Evolutionary conservation across 2,888 invertebrate species (phyloP).

Genomic region (Melieria omissa): DNA sequence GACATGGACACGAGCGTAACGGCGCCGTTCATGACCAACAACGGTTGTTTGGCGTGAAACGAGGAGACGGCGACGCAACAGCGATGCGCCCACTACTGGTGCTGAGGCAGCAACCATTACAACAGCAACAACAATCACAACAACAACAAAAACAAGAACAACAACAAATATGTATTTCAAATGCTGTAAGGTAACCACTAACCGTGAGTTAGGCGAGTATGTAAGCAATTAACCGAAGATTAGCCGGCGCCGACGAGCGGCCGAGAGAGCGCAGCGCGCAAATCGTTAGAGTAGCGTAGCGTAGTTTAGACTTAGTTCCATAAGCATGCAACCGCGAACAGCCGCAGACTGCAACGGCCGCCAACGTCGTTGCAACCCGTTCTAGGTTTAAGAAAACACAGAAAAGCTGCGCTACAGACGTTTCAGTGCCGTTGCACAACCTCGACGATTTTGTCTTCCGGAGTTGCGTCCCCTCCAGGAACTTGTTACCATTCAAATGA

Average conservation of each 20-base stretch:
- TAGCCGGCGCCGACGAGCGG: no score
- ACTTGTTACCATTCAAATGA: background rate
- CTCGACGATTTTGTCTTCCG: no score
- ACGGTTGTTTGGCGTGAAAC: constrained; percentile 61
- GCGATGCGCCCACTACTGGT: background rate
- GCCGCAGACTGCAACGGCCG: background rate
- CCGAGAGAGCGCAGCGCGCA: no score
- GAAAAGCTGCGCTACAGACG: no score
- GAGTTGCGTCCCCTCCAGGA: no score
- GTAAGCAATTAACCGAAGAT: no score
- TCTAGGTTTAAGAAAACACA: no score
- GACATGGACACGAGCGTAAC: constrained; percentile 65
- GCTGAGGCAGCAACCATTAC: background rate
- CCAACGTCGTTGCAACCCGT: no score
- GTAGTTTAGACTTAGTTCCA: background rate
- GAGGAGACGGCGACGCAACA: background rate
- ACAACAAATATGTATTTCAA: background rate
- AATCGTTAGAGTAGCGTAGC: no score
- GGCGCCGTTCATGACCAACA: constrained; percentile 64
- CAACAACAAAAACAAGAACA: background rate
- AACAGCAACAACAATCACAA: background rate
- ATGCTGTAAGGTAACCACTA: background rate
- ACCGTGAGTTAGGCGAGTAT: no score
- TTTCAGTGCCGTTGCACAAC: background rate
- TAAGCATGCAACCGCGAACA: background rate